Evolutionary conservation across 2,113 vertebrate genomes (phyloP).

Genomic region (Agelaius tricolor): DNA sequence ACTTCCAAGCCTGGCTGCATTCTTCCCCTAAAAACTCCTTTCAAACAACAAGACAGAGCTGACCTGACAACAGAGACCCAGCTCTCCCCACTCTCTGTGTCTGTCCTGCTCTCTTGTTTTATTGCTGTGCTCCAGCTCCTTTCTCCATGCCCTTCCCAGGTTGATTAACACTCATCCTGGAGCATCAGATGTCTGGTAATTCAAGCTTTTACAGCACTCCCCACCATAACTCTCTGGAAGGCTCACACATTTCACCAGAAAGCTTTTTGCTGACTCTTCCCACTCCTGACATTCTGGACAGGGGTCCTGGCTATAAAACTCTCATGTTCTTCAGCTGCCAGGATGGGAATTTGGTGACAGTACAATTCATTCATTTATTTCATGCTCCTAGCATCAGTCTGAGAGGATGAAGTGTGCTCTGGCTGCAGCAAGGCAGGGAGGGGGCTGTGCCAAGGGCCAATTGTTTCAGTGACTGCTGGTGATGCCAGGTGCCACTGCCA

Average conservation of each 20-base stretch:
- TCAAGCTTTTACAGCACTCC: not conserved
- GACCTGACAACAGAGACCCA: fast-evolving
- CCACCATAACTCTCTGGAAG: not conserved
- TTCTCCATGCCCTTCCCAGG: not conserved
- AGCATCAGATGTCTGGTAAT: not conserved
- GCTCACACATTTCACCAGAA: conserved; percentile 1
- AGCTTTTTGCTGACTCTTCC: not conserved
- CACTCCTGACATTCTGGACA: not conserved
- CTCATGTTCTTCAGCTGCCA: not conserved
- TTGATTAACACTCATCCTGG: not conserved
- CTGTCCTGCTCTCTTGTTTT: not conserved
- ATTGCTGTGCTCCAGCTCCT: not conserved
- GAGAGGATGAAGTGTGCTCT: conserved; percentile 19
- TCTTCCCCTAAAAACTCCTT: not conserved
- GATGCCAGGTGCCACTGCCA: not conserved
- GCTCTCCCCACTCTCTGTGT: not conserved
- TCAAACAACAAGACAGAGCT: not conserved
- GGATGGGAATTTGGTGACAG: conserved; percentile 9
- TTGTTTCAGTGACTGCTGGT: not conserved
- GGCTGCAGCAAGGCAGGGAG: not conserved
- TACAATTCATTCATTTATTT: conserved; percentile 38
- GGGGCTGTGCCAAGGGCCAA: not conserved
- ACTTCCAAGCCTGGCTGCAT: not conserved
- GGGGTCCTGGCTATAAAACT: not conserved
- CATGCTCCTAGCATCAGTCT: conserved; percentile 17